A percentile compares a stretch with the other conserved stretches of the same genome.
These are phyloP conservation scores for Drosophila quadrilineata DNA, from an alignment of 1,140 invertebrate genomes.

Conservation along the genomic window DNA sequence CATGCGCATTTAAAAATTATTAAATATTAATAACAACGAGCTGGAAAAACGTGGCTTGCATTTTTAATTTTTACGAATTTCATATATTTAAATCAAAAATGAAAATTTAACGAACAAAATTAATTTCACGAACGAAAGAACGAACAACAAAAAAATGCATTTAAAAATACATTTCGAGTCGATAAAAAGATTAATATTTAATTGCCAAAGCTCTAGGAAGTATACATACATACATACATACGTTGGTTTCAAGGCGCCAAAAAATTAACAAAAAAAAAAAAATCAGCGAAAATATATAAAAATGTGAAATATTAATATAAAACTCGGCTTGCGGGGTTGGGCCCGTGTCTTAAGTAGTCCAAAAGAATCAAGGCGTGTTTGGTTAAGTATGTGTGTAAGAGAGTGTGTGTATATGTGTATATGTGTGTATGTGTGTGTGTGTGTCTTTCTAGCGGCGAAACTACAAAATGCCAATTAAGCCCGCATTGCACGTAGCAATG, in stretches of 20 bases:
- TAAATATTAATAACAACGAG: constrained; percentile 64
- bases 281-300: no score
- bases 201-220: constrained; percentile 51
- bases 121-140: constrained; percentile 29
- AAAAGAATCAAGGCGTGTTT: constrained; percentile 59
- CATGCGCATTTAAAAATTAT: constrained; percentile 64
- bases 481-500: constrained; percentile 46
- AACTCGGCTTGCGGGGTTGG: no score
- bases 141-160: constrained; percentile 56
- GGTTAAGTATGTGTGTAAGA: neutral
- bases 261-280: no score
- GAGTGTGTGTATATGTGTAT: no score
- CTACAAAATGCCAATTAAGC: constrained; percentile 66
- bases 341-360: constrained; percentile 6
- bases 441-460: constrained; percentile 19
- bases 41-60: constrained; percentile 59
- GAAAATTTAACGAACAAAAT: no score
- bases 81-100: constrained; percentile 31
- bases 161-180: constrained; percentile 61
- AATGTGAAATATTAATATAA: no score
- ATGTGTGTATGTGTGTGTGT: no score
- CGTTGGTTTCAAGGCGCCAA: no score
- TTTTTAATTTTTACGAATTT: constrained; percentile 68
- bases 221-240: no score
- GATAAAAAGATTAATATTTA: constrained; percentile 73